These are phyloP conservation scores for Pseudococcus viburni DNA, from an alignment of 2,888 invertebrate species.

Conservation along the genomic window DNA sequence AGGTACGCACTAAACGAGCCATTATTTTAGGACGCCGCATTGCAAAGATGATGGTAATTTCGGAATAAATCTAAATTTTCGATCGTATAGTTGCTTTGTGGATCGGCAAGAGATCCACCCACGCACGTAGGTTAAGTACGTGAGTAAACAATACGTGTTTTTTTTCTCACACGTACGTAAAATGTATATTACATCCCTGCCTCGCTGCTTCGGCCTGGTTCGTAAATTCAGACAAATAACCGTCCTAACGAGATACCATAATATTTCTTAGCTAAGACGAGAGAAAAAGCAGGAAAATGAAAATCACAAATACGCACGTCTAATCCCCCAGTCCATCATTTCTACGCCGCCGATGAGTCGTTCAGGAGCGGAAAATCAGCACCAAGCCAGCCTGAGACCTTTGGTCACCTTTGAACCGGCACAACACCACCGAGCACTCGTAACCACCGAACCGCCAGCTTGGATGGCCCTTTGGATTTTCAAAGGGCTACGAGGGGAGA, in stretches of 20 bases:
- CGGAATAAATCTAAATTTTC: constrained; percentile 14
- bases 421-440: background rate
- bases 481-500: too few species aligned
- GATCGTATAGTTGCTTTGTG: background rate
- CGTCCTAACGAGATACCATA: background rate
- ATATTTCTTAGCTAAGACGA: background rate
- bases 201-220: background rate
- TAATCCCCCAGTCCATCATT: constrained; percentile 84
- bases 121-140: background rate
- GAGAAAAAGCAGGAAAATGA: constrained; percentile 22
- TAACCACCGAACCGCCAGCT: background rate
- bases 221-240: constrained; percentile 55
- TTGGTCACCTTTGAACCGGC: background rate
- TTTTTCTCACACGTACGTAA: background rate
- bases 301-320: constrained; percentile 76
- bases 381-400: background rate
- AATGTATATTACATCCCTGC: too few species aligned
- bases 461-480: too few species aligned
- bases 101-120: background rate
- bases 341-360: constrained; percentile 67
- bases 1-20: background rate
- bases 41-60: background rate
- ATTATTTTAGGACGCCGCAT: background rate
- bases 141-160: background rate
- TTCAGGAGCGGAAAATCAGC: background rate